Evolutionary conservation across 2,888 invertebrate genomes (phyloP).

Genomic region (Sericinus montela): DNA sequence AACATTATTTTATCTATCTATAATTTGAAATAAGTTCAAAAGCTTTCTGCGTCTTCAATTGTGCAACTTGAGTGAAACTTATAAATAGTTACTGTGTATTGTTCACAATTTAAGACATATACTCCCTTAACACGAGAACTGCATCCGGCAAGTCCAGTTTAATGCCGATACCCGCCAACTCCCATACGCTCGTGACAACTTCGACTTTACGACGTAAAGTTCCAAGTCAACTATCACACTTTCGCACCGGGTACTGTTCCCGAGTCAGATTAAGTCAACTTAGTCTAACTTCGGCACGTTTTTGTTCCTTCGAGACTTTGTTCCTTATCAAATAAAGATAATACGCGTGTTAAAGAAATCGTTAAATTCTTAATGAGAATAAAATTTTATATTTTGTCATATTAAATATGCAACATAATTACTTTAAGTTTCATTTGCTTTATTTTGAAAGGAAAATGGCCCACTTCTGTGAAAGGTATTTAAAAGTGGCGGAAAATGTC

Average conservation of each 20-base stretch:
- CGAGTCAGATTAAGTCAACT: conserved; percentile 39
- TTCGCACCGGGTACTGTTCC: conserved; percentile 25
- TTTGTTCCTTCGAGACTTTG: conserved; percentile 17
- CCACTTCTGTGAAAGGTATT: too few relatives aligned
- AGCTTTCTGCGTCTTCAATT: conserved; percentile 2
- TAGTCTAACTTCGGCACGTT: conserved; percentile 35
- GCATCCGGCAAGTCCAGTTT: conserved; percentile 27
- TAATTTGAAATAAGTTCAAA: conserved; percentile 5
- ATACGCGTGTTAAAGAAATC: neutral
- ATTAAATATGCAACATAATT: too few relatives aligned
- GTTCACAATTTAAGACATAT: conserved; percentile 17
- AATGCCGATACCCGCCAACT: conserved; percentile 20
- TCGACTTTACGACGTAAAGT: conserved; percentile 20
- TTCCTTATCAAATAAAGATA: conserved; percentile 5
- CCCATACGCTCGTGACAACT: conserved; percentile 28
- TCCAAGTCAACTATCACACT: conserved; percentile 26
- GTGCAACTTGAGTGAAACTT: conserved; percentile 5
- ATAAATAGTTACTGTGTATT: conserved; percentile 1
- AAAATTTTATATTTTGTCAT: too few relatives aligned
- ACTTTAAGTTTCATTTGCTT: too few relatives aligned
- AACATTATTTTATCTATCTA: neutral
- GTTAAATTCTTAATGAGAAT: too few relatives aligned
- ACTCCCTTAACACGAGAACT: conserved; percentile 21
- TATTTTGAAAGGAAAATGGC: too few relatives aligned
- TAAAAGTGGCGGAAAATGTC: too few relatives aligned